phyloP scores from a whole-genome alignment of 2,113 vertebrate species.

The Aspidoscelis tigris region DNA sequence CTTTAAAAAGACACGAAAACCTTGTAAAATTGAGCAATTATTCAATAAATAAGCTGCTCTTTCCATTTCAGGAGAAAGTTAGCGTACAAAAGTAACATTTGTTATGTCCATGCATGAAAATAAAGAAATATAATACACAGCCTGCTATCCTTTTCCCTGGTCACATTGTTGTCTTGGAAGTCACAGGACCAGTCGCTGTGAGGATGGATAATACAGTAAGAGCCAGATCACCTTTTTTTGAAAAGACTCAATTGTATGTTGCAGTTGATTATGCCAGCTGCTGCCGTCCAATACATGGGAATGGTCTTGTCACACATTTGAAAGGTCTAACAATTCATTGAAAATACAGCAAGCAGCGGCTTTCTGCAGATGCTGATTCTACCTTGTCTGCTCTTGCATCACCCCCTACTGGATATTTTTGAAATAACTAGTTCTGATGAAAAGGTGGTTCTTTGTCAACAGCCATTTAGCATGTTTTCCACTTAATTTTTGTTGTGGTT shows the following conservation, averaged over 20 bases:
- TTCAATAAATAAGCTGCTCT: too few relatives aligned
- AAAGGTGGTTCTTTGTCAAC: neutral
- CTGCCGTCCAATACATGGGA: rapidly evolving
- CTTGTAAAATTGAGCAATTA: too few relatives aligned
- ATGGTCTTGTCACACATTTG: neutral
- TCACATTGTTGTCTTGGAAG: neutral
- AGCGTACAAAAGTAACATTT: too few relatives aligned
- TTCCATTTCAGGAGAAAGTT: too few relatives aligned
- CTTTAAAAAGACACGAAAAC: too few relatives aligned
- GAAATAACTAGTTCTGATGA: slow-evolving; percentile 8
- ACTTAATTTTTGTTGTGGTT: neutral
- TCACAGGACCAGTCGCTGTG: neutral
- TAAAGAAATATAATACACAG: neutral
- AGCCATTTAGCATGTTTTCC: neutral
- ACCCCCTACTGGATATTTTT: slow-evolving; percentile 62
- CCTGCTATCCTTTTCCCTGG: neutral
- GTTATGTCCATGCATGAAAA: too few relatives aligned
- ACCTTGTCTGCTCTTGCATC: slow-evolving; percentile 63
- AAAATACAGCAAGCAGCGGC: neutral
- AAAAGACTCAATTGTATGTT: neutral
- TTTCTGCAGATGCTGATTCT: neutral
- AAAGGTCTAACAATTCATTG: neutral
- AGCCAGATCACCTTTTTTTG: neutral
- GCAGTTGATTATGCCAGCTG: neutral
- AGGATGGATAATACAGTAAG: neutral